Evolutionary conservation across 2,888 invertebrate species (phyloP), one percentile per base, ranked within the genome.

Genomic region (Hemicrepidius hirtus): DNA sequence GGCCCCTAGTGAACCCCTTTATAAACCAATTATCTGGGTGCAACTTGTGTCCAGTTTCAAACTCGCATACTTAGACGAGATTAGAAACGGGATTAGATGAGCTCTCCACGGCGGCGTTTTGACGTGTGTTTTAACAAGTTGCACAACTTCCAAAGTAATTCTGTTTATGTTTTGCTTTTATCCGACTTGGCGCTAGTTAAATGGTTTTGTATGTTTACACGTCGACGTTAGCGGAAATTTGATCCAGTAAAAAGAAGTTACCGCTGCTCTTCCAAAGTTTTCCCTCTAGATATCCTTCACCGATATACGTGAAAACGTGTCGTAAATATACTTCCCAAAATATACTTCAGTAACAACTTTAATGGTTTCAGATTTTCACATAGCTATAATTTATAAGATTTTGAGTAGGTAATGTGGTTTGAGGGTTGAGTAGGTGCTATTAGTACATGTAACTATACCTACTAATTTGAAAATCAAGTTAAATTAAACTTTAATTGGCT

Each of bases 11-110:
- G 68, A 37, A 53, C 66, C 65, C 74, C 65, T 68, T 71, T 77
- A 77, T 78, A 78, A 78, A 77, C 76, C 77, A 78, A 78, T 78
- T 78, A 78, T 77, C 75, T 75, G 64, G 55, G 68, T 69, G 73
- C 73, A 77, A 78, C 62, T 77, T 78, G 75, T 74, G 78, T 77
- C 78, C 78, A 77, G 75, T 78, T 77, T 59, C 66, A 71, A 77
- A 78, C 75, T 77, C 66, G 67, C 62, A 71, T 75, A 71, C 75
- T 77, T 76, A 74, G 71, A 57, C 66, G 60, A 75, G 75, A 69
- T 69, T 69, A 69, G 69, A 69, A 62, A 57, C 63, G 55, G 44
- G 69, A 69, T 69, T 63, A 63, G 40, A 40, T 44, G 62, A 28
- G 68, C 46, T 55, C 53, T 49, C 49, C 13, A n/a, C 40, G 49